Percentiles rank a stretch among this genome's conserved stretches.
phyloP scores from a whole-genome alignment of 2,888 invertebrate genomes.

The Mesopsocus fuscifrons region DNA sequence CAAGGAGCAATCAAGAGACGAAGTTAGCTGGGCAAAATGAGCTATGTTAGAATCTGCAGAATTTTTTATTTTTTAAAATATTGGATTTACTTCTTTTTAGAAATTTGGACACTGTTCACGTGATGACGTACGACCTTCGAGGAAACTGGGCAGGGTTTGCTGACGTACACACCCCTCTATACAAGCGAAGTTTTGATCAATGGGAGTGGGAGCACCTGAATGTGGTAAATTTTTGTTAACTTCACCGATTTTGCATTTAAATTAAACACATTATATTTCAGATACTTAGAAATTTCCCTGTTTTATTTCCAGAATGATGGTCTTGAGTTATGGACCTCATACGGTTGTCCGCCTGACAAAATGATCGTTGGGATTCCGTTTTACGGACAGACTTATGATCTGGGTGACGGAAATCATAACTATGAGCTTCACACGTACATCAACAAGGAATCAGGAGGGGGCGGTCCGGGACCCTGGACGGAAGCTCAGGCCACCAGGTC shows the following conservation, averaged over 20 bases:
- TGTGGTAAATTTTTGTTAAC: constrained; percentile 44
- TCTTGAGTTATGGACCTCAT: constrained; percentile 68
- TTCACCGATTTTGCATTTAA: too few relatives aligned
- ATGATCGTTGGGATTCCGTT: constrained; percentile 76
- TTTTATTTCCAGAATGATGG: constrained; percentile 63
- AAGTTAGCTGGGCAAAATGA: too few relatives aligned
- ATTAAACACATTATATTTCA: too few relatives aligned
- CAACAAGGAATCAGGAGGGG: constrained; percentile 79
- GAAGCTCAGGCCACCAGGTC: constrained; percentile 73
- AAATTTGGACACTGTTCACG: constrained; percentile 59
- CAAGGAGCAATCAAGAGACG: too few relatives aligned
- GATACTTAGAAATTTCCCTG: neutral
- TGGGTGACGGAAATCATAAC: constrained; percentile 64
- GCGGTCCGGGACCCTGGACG: constrained; percentile 66
- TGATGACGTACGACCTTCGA: constrained; percentile 70
- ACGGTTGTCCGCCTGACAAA: constrained; percentile 73
- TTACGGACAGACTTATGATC: constrained; percentile 70
- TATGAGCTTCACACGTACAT: constrained; percentile 71
- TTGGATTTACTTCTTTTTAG: constrained; percentile 32
- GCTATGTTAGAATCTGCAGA: too few relatives aligned
- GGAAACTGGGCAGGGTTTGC: constrained; percentile 87
- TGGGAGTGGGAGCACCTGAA: constrained; percentile 80
- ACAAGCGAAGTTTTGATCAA: constrained; percentile 70
- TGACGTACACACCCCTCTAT: constrained; percentile 72
- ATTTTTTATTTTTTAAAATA: too few relatives aligned